Percentiles rank a stretch among this genome's conserved stretches.
Evolutionary conservation across 1,140 invertebrate genomes (phyloP).

Genomic region (Ridgeia piscesae): DNA sequence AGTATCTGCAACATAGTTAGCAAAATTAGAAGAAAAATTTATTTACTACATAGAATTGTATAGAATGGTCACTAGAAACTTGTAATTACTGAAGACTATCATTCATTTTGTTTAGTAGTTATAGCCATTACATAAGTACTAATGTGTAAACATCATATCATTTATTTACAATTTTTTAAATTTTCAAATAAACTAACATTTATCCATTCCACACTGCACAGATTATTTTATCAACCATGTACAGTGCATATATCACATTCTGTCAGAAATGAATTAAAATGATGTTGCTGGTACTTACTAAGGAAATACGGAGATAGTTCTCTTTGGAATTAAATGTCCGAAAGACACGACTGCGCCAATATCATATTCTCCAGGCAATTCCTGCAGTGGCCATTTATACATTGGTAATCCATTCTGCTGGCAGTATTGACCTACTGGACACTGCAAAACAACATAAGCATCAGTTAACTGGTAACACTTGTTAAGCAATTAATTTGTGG

Average conservation of each 20-base stretch:
- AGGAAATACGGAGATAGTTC: constrained; percentile 53
- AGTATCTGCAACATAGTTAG: too few relatives aligned
- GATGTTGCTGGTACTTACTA: constrained; percentile 47
- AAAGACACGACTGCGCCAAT: constrained; percentile 59
- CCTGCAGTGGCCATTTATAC: constrained; percentile 49
- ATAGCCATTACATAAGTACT: neutral
- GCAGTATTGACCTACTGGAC: constrained; percentile 41
- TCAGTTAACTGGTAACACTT: neutral
- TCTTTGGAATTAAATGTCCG: constrained; percentile 55
- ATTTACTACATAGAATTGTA: neutral
- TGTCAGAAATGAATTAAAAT: neutral
- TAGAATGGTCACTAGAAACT: neutral
- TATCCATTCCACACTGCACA: neutral
- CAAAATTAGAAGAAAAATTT: neutral
- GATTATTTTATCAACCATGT: neutral
- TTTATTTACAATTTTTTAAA: too few relatives aligned
- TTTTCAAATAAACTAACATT: neutral
- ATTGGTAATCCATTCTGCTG: constrained; percentile 34
- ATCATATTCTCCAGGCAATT: constrained; percentile 47
- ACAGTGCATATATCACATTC: neutral
- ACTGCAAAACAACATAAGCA: constrained; percentile 27
- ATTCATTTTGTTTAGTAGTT: neutral
- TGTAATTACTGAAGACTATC: neutral
- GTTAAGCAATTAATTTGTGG: neutral
- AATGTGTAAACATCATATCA: too few relatives aligned